phyloP scores from a whole-genome alignment of 92 coral and sea anemone species.

The Pocillopora meandrina region DNA sequence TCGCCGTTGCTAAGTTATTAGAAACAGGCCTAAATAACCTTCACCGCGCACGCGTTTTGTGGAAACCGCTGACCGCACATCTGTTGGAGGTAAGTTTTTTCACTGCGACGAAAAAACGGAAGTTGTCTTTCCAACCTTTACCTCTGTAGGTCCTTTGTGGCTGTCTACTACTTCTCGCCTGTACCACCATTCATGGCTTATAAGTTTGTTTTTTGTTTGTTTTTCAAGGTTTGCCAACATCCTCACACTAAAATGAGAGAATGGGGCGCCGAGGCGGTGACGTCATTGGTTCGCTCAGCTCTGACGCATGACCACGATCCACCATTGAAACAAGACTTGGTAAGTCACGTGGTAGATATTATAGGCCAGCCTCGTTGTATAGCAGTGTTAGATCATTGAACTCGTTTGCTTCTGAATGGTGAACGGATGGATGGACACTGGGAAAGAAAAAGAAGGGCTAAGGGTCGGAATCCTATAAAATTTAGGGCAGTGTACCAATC shows the following conservation, averaged over 20 bases:
- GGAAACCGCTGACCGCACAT: slow-evolving; percentile 99
- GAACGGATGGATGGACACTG: too few species aligned
- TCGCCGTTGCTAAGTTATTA: slow-evolving; percentile 95
- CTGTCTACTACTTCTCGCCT: too few species aligned
- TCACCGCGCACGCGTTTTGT: slow-evolving; percentile 92
- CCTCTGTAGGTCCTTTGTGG: too few species aligned
- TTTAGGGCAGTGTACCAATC: too few species aligned
- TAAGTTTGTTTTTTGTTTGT: neutral
- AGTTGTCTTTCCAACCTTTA: too few species aligned
- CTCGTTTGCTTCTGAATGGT: too few species aligned
- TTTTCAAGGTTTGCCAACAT: slow-evolving; percentile 89
- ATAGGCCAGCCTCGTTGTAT: neutral
- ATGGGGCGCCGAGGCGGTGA: slow-evolving; percentile 99
- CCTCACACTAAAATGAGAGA: slow-evolving; percentile 95
- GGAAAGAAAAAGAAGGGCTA: too few species aligned
- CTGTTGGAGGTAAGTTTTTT: slow-evolving; percentile 78
- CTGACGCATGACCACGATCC: slow-evolving; percentile 90
- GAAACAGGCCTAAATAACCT: slow-evolving; percentile 97
- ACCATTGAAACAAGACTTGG: slow-evolving; percentile 87
- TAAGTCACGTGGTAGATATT: slow-evolving; percentile 39
- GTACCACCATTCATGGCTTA: too few species aligned
- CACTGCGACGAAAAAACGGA: neutral
- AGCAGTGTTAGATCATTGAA: neutral
- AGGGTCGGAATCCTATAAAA: too few species aligned
- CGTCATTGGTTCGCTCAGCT: slow-evolving; percentile 93